Conservation (phyloP, 2,888 invertebrate species). For the Allolobophora icterica region DNA sequence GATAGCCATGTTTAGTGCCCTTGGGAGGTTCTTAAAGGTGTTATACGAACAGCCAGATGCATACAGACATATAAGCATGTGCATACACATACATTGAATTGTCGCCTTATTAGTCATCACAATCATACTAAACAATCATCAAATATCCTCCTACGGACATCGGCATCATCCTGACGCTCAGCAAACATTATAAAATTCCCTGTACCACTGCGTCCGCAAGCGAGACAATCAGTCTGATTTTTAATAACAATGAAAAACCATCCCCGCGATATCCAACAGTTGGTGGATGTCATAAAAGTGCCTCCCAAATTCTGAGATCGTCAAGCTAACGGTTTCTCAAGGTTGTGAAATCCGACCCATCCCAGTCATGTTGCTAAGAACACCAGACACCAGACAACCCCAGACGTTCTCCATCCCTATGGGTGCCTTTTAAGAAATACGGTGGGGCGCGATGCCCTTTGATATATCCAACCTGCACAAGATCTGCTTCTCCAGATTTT, state of each 20-base stretch:
- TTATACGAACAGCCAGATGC: not conserved
- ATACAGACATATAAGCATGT: not conserved
- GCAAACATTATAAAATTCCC: too few species aligned
- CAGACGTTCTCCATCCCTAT: not conserved
- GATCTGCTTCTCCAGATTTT: slow-evolving; percentile 99
- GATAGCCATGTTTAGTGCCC: not conserved
- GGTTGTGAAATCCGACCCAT: not conserved
- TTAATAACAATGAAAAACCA: too few species aligned
- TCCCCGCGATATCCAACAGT: too few species aligned
- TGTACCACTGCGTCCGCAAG: too few species aligned
- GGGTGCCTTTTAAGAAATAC: not conserved
- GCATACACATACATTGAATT: too few species aligned
- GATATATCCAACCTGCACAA: slow-evolving; percentile 82
- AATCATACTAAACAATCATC: too few species aligned
- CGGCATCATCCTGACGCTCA: not conserved
- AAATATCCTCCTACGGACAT: too few species aligned
- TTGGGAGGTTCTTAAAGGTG: not conserved
- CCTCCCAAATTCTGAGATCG: not conserved
- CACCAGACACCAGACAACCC: not conserved
- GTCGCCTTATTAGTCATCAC: too few species aligned
- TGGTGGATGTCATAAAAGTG: too few species aligned
- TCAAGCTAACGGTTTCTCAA: not conserved
- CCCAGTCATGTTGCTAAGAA: not conserved
- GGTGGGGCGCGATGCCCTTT: not conserved
- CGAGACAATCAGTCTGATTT: too few species aligned